These are phyloP conservation scores for Caenorhabditis tropicalis DNA, from an alignment of 1,140 invertebrate genomes.

Conservation along the genomic window DNA sequence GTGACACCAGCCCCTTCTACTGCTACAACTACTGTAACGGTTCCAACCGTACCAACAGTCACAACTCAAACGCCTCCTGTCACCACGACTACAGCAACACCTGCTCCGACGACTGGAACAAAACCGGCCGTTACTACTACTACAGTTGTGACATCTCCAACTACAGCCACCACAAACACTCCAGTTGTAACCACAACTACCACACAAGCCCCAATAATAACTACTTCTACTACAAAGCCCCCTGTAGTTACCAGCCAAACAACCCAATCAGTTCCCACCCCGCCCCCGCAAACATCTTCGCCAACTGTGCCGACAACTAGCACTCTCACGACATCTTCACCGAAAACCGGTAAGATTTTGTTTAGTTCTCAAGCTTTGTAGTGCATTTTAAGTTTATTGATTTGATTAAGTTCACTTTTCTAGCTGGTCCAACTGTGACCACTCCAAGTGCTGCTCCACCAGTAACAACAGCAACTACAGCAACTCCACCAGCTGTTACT, in stretches of 20 bases:
- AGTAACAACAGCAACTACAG: background rate
- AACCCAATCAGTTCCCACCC: background rate
- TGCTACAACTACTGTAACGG: background rate
- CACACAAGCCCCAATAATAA: background rate
- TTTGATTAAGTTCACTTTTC: background rate
- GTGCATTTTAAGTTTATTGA: no score
- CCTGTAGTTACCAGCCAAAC: background rate
- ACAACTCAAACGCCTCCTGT: background rate
- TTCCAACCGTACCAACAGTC: background rate
- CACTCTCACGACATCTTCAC: background rate
- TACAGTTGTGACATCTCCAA: background rate
- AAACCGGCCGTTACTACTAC: background rate
- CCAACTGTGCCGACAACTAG: background rate
- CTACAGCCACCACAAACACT: background rate
- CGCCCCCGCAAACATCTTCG: background rate
- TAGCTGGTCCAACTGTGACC: background rate
- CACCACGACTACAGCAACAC: background rate
- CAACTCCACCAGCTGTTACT: background rate
- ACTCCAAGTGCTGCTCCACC: background rate
- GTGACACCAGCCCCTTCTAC: background rate
- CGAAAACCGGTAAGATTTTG: conserved; percentile 5
- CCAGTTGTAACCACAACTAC: background rate
- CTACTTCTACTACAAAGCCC: background rate
- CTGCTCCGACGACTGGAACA: background rate
- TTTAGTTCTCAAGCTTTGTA: background rate